Conservation (phyloP, 2,888 invertebrate species). For the Hirtodrosophila alboralis region DNA sequence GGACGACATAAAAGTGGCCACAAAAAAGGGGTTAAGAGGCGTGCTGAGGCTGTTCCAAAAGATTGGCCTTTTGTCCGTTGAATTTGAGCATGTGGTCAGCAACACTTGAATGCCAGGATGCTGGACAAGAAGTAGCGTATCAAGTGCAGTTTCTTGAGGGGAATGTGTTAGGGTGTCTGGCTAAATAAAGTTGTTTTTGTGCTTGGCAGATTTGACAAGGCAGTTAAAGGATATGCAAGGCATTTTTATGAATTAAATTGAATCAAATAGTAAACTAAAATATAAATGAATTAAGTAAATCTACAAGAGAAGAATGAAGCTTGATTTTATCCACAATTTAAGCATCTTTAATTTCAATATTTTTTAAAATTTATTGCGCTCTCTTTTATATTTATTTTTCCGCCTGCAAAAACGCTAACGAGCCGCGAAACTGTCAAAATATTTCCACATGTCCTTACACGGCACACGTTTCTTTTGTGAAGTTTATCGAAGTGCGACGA, state of each 20-base stretch:
- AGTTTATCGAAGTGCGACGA: conserved; percentile 56
- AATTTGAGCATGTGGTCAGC: conserved; percentile 71
- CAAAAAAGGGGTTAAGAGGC: conserved; percentile 61
- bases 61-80: conserved; percentile 54
- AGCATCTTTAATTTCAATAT: too few relatives aligned
- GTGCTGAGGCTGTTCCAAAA: conserved; percentile 33
- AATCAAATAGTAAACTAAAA: too few relatives aligned
- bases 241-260: neutral
- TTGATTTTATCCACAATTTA: too few relatives aligned
- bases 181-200: conserved; percentile 14
- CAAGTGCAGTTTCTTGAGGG: conserved; percentile 9
- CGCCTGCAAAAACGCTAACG: conserved; percentile 57
- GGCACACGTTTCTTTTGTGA: conserved; percentile 51
- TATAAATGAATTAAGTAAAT: too few relatives aligned
- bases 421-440: conserved; percentile 80
- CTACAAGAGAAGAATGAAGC: too few relatives aligned
- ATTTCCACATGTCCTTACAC: conserved; percentile 60
- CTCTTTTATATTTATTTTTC: conserved; percentile 1
- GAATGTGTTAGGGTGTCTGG: neutral
- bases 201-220: neutral
- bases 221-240: conserved; percentile 1
- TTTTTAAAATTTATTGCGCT: too few relatives aligned
- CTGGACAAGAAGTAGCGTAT: conserved; percentile 8
- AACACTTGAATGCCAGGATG: conserved; percentile 43
- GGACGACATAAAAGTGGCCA: conserved; percentile 70